Evolutionary conservation across 2,888 invertebrate genomes (phyloP).

Genomic region (Willowsia nigromaculata): DNA sequence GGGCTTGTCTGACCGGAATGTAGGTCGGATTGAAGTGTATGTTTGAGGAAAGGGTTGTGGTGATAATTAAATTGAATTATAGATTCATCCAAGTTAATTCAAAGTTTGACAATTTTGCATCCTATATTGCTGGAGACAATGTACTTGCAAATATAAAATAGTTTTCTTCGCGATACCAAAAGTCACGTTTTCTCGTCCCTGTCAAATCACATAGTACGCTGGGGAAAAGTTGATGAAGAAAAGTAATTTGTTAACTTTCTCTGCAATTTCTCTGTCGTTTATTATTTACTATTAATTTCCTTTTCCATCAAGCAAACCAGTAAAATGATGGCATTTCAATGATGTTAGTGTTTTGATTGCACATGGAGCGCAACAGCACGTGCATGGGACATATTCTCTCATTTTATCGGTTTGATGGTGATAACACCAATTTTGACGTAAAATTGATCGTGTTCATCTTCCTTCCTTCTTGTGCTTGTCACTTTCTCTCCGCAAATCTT

Average conservation of each 20-base stretch:
- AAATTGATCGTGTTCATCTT: not conserved
- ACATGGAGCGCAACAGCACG: not conserved
- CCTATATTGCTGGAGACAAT: not conserved
- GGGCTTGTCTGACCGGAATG: not conserved
- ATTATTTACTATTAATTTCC: not conserved
- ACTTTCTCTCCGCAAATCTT: not conserved
- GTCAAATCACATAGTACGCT: not conserved
- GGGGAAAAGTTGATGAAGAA: too few relatives aligned
- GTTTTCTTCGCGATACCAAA: too few relatives aligned
- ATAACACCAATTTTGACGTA: not conserved
- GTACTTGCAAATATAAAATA: too few relatives aligned
- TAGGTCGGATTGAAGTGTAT: not conserved
- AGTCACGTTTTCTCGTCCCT: not conserved
- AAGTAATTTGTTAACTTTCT: not conserved
- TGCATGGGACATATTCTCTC: not conserved
- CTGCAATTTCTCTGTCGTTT: not conserved
- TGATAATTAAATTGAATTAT: slow-evolving; percentile 2
- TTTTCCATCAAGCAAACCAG: not conserved
- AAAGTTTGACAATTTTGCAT: not conserved
- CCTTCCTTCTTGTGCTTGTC: not conserved
- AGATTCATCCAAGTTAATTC: not conserved
- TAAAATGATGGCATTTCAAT: not conserved
- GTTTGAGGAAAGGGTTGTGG: too few relatives aligned
- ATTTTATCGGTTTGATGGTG: not conserved
- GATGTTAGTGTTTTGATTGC: not conserved